phyloP scores from a whole-genome alignment of 2,797 vertebrate species.

The Gambelia wislizenii region DNA sequence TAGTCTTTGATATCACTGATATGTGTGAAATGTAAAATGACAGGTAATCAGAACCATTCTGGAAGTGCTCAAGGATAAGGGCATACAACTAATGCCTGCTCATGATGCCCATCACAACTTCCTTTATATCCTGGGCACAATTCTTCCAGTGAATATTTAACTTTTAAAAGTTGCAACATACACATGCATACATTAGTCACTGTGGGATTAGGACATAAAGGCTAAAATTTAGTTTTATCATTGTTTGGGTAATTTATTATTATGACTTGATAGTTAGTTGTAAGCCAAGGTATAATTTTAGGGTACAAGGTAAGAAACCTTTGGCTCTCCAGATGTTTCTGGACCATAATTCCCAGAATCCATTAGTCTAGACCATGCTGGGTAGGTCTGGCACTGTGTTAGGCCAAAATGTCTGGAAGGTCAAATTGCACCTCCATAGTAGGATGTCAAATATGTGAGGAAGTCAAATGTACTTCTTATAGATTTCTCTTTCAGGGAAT shows the following conservation, averaged over 20 bases:
- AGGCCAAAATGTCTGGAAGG: neutral
- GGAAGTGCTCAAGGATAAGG: constrained; percentile 14
- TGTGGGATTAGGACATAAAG: neutral
- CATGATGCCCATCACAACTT: neutral
- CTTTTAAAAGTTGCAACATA: too few relatives aligned
- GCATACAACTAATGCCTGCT: neutral
- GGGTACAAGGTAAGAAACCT: neutral
- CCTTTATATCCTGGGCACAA: too few relatives aligned
- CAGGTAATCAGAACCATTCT: neutral
- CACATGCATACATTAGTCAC: neutral
- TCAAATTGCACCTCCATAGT: neutral
- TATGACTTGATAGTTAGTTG: neutral
- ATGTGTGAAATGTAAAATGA: constrained; percentile 13
- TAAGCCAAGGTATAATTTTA: neutral
- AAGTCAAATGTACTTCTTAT: too few relatives aligned
- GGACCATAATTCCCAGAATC: neutral
- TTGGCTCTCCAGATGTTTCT: neutral
- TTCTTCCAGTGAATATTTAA: neutral
- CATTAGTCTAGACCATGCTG: neutral
- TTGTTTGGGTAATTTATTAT: neutral
- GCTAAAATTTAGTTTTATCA: neutral
- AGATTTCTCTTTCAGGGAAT: too few relatives aligned
- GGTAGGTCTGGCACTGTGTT: neutral
- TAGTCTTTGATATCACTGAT: neutral
- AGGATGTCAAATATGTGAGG: too few relatives aligned